Percentiles rank a stretch among this genome's conserved stretches.
Evolutionary conservation across 2,888 invertebrate species (phyloP).

Genomic region (Hypomecis punctinalis): DNA sequence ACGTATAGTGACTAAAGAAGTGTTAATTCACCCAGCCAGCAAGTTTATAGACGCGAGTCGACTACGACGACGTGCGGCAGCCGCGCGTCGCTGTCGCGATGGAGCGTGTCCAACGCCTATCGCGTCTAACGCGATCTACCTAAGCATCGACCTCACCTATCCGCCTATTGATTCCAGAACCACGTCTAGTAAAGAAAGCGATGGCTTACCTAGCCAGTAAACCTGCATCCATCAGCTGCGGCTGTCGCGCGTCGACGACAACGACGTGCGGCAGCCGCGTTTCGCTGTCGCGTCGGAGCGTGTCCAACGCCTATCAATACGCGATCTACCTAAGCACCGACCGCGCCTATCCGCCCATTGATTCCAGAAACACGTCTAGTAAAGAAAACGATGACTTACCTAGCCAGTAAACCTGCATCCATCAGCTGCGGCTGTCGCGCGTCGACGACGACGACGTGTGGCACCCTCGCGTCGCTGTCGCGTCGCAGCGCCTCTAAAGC

Average conservation of each 20-base stretch:
- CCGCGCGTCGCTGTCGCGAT: too few species aligned
- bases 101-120: too few species aligned
- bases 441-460: constrained; percentile 87
- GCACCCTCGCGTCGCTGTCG: constrained; percentile 82
- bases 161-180: too few species aligned
- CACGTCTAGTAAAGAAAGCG: not conserved
- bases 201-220: constrained; percentile 86
- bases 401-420: constrained; percentile 87
- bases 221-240: constrained; percentile 85
- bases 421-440: constrained; percentile 84
- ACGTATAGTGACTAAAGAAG: too few species aligned
- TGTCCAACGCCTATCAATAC: constrained; percentile 84
- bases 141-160: too few species aligned
- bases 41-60: too few species aligned
- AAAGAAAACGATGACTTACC: constrained; percentile 68
- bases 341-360: too few species aligned
- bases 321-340: too few species aligned
- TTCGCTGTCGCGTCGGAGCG: constrained; percentile 75
- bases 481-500: constrained; percentile 81
- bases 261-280: constrained; percentile 86
- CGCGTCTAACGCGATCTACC: too few species aligned
- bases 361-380: too few species aligned
- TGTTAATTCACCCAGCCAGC: too few species aligned
- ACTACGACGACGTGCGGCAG: too few species aligned
- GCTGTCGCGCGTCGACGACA: constrained; percentile 86